Evolutionary conservation across 2,888 invertebrate genomes (phyloP).

Genomic region (Agrotis segetum): DNA sequence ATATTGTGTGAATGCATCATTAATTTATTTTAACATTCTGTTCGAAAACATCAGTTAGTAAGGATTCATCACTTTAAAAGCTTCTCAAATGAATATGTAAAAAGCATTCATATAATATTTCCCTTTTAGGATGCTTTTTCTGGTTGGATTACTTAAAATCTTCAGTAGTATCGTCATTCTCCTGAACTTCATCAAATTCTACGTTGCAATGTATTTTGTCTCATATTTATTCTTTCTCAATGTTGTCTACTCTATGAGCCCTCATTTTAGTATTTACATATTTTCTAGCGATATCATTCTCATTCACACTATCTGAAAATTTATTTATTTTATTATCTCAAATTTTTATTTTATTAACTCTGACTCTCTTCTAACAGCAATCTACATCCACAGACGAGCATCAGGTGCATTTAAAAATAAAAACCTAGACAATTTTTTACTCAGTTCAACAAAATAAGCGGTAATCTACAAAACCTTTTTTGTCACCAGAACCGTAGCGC

Average conservation of each 20-base stretch:
- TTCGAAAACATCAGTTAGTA: constrained; percentile 22
- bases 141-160: no score
- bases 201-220: no score
- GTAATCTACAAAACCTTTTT: constrained; percentile 16
- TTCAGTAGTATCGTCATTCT: no score
- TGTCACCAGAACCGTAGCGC: constrained; percentile 5
- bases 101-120: background rate
- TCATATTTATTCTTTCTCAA: no score
- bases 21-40: constrained; percentile 20
- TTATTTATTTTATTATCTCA: background rate
- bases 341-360: background rate
- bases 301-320: background rate
- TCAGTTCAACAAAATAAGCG: constrained; percentile 13
- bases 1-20: constrained; percentile 22
- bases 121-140: no score
- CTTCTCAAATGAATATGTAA: background rate
- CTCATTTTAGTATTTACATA: background rate
- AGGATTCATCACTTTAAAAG: background rate
- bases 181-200: no score
- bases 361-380: background rate
- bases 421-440: constrained; percentile 4
- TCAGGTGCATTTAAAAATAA: constrained; percentile 1
- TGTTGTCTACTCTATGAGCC: background rate
- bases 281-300: background rate
- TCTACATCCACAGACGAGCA: background rate